Percentiles rank a stretch among this genome's conserved stretches.
phyloP scores from a whole-genome alignment of 2,888 invertebrate species.

The Sarcophaga carnaria region DNA sequence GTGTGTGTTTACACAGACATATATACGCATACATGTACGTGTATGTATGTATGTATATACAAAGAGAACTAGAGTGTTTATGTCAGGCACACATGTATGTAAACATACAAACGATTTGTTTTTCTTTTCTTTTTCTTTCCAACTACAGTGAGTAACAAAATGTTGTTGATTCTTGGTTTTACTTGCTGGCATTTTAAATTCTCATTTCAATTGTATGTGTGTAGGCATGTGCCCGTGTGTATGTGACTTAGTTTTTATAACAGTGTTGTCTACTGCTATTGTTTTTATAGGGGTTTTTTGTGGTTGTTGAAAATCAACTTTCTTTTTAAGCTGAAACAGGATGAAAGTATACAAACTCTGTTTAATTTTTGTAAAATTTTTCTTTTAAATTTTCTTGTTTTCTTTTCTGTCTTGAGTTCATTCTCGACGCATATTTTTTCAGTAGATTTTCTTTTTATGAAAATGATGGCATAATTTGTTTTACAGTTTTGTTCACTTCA shows the following conservation, averaged over 20 bases:
- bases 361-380: slow-evolving; percentile 6
- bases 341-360: neutral
- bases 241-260: too few species aligned
- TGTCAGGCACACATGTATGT: neutral
- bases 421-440: neutral
- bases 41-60: too few species aligned
- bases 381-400: slow-evolving; percentile 1
- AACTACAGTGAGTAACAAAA: neutral
- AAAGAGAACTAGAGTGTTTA: slow-evolving; percentile 7
- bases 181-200: too few species aligned
- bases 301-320: slow-evolving; percentile 15
- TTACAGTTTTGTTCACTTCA: neutral
- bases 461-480: slow-evolving; percentile 44
- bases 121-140: neutral
- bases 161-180: neutral
- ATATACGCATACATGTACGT: neutral
- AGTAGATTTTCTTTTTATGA: slow-evolving; percentile 14
- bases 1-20: too few species aligned
- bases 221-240: too few species aligned
- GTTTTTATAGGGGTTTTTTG: neutral
- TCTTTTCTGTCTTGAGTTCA: neutral
- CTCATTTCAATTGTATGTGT: too few species aligned
- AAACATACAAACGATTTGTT: slow-evolving; percentile 2
- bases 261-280: too few species aligned
- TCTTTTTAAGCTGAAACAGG: neutral